Base-by-base conservation (phyloP, 2,888 invertebrate species). In the Erebia epiphron region DNA sequence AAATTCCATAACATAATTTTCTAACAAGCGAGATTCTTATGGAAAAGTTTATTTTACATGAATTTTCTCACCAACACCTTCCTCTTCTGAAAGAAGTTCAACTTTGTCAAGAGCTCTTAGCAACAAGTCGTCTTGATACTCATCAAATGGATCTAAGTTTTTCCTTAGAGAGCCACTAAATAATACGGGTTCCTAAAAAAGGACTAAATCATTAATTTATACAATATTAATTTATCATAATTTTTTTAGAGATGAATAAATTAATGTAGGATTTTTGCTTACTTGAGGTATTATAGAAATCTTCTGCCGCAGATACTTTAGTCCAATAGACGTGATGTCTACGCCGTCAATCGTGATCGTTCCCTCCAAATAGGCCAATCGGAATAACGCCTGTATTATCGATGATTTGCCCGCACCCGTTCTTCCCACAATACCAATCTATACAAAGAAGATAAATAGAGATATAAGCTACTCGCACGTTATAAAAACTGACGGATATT, bases 121-220 rank as follows among this genome's bases (percentile, higher is more conserved):
- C 18, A 98, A 85, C 41, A 95, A 90, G 0, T 94, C 94, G 79
- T 98, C 98, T 0, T 94, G 86, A 79, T 96, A 96, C 76, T 96
- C 95, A 71, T 96, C 94, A 80, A 97, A 97, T 0, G 97, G 97
- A 88, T 97, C 97, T 73, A 97, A 89, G 84, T 97, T 97, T 80
- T 96, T 96, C 50, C 98, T 94, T 85, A 98, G 92, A 0, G 96
- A 96, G 2, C 98, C 98, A 56, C 97, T 96, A 83, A 98, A 97
- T 14, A 98, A 84, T 4, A 97, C 96, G 0, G 97, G 97, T 80
- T 97, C 97, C 91, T 97, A 94, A 13, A 67, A 72, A 60, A 63
- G 9, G 13, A 35, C 5, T 35, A 0, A 7, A 35, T 35, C 35
- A 35, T 35, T 35, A 35, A 49, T 49, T 46, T n/a, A n/a, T n/a